phyloP scores from a whole-genome alignment of 2,797 vertebrate species.

The Pangasius macronema region DNA sequence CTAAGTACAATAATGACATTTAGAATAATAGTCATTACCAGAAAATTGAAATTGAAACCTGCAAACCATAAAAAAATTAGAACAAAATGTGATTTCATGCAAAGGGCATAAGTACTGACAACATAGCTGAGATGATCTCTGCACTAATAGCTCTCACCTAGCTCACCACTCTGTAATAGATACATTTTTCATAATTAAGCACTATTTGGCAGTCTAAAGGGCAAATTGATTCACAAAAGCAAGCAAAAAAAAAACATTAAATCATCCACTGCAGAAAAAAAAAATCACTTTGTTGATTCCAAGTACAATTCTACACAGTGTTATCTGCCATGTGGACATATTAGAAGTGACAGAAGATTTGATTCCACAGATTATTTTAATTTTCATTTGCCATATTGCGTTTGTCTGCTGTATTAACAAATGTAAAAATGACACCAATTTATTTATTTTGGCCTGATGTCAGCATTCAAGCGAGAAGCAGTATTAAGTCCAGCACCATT shows the following conservation, averaged over 20 bases:
- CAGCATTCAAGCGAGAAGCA: neutral
- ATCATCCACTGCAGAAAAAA: neutral
- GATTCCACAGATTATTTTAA: neutral
- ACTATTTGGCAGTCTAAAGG: neutral
- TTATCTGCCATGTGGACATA: neutral
- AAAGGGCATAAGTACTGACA: neutral
- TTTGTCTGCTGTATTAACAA: slow-evolving; percentile 4
- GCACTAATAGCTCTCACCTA: too few species aligned
- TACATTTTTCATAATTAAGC: neutral
- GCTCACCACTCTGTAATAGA: neutral
- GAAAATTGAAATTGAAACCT: neutral
- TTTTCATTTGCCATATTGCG: neutral
- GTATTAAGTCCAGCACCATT: neutral
- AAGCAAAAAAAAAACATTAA: neutral
- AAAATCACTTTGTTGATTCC: neutral
- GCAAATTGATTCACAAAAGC: slow-evolving; percentile 4
- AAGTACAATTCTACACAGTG: slow-evolving; percentile 7
- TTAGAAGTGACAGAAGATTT: neutral
- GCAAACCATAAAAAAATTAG: neutral
- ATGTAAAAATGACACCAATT: neutral
- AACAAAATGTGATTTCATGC: neutral
- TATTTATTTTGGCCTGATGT: slow-evolving; percentile 9
- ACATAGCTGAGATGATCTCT: neutral
- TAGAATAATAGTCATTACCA: neutral
- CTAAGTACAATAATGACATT: neutral